Percentiles rank a stretch among this genome's conserved stretches.
These are phyloP conservation scores for Gastracanthus pulcherrimus DNA, from an alignment of 2,888 invertebrate genomes.

Conservation along the genomic window DNA sequence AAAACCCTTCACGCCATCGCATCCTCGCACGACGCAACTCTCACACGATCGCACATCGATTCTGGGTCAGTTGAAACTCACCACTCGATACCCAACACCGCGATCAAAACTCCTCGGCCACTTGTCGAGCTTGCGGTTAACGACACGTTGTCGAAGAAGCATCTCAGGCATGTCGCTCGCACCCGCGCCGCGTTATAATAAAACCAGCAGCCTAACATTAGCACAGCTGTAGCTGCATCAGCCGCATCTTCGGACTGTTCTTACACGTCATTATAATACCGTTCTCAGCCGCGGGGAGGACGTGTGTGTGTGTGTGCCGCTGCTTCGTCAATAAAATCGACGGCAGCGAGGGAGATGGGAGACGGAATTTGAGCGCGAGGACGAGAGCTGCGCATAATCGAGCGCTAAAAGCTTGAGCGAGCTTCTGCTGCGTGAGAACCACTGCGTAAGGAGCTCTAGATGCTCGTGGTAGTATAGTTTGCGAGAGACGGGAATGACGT, in stretches of 20 bases:
- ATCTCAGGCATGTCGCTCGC: neutral
- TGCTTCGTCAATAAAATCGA: neutral
- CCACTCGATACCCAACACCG: neutral
- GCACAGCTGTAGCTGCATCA: neutral
- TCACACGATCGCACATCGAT: slow-evolving; percentile 3
- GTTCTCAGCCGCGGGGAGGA: neutral
- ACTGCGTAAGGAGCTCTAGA: neutral
- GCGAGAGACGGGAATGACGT: too few relatives aligned
- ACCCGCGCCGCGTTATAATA: neutral
- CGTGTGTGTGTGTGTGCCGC: neutral
- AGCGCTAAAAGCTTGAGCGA: neutral
- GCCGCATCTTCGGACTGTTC: neutral
- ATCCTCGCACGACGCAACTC: neutral
- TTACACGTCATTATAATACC: slow-evolving; percentile 19
- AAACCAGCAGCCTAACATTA: neutral
- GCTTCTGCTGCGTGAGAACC: neutral
- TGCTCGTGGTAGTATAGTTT: too few relatives aligned
- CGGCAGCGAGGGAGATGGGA: neutral
- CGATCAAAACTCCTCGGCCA: neutral
- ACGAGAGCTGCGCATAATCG: neutral
- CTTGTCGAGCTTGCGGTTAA: neutral
- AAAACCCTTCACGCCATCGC: neutral
- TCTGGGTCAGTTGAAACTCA: slow-evolving; percentile 1
- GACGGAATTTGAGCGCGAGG: neutral
- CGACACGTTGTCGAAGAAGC: neutral